A percentile compares a stretch with the other conserved stretches of the same genome.
Evolutionary conservation across 2,797 vertebrate genomes (phyloP).

Genomic region (Liasis olivaceus): DNA sequence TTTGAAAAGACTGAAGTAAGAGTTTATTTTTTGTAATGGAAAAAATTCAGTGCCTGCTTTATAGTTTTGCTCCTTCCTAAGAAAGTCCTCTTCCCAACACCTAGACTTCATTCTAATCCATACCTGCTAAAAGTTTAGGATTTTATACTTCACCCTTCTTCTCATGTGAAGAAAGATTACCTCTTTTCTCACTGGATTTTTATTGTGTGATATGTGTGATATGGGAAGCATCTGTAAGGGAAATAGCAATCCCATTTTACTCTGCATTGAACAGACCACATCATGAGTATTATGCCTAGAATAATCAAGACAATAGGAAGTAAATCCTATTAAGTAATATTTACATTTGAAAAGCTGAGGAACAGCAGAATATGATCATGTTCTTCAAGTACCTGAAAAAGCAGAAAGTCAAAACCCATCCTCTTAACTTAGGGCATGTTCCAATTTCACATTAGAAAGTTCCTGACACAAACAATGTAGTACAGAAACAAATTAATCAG

Average conservation of each 20-base stretch:
- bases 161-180: not conserved
- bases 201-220: not conserved
- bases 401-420: not conserved
- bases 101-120: conserved; percentile 6
- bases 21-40: not conserved
- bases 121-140: not conserved
- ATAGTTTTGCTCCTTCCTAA: conserved; percentile 15
- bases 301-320: not conserved
- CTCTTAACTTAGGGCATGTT: not conserved
- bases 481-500: not conserved
- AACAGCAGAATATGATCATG: not conserved
- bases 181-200: not conserved
- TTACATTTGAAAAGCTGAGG: not conserved
- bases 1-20: not conserved
- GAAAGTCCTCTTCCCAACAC: not conserved
- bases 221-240: not conserved
- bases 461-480: not conserved
- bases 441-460: not conserved
- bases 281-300: not conserved
- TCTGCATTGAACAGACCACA: not conserved
- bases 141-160: not conserved
- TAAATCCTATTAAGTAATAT: not conserved
- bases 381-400: not conserved
- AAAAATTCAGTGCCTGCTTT: not conserved
- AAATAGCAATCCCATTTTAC: not conserved